phyloP scores from a whole-genome alignment of 1,140 invertebrate species.

The Drosophila navojoa region DNA sequence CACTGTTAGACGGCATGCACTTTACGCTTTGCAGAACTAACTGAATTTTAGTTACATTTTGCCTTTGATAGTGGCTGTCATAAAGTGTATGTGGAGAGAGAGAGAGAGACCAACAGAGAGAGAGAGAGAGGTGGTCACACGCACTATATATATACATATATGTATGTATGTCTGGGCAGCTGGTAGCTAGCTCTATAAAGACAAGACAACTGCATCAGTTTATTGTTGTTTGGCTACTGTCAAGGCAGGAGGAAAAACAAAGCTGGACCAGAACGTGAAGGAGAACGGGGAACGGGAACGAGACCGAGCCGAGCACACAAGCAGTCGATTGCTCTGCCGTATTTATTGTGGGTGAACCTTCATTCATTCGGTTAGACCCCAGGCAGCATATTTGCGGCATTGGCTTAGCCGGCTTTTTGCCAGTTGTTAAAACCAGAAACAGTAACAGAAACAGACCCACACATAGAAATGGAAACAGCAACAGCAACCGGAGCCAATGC shows the following conservation, averaged over 20 bases:
- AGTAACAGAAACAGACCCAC: neutral
- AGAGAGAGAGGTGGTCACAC: conserved; percentile 5
- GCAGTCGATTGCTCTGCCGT: conserved; percentile 31
- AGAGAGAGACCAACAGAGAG: neutral
- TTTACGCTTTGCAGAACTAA: conserved; percentile 37
- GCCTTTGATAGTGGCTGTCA: conserved; percentile 17
- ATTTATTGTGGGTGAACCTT: conserved; percentile 33
- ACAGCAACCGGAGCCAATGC: conserved; percentile 18
- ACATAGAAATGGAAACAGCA: neutral
- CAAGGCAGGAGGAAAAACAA: conserved; percentile 34
- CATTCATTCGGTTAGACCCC: conserved; percentile 24
- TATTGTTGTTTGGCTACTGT: conserved; percentile 42
- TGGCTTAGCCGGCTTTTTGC: conserved; percentile 48
- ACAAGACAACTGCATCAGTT: conserved; percentile 32
- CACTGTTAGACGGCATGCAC: conserved; percentile 27
- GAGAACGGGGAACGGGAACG: neutral
- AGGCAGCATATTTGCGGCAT: conserved; percentile 56
- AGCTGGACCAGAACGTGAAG: conserved; percentile 20
- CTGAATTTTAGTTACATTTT: conserved; percentile 53
- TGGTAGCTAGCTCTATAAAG: conserved; percentile 21
- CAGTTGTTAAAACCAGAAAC: conserved; percentile 12
- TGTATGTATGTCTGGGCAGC: conserved; percentile 5
- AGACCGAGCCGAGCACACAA: neutral
- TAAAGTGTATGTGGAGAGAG: neutral
- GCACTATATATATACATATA: neutral